Conservation (phyloP, 2,797 vertebrate species). For the Chaetophractus vellerosus region DNA sequence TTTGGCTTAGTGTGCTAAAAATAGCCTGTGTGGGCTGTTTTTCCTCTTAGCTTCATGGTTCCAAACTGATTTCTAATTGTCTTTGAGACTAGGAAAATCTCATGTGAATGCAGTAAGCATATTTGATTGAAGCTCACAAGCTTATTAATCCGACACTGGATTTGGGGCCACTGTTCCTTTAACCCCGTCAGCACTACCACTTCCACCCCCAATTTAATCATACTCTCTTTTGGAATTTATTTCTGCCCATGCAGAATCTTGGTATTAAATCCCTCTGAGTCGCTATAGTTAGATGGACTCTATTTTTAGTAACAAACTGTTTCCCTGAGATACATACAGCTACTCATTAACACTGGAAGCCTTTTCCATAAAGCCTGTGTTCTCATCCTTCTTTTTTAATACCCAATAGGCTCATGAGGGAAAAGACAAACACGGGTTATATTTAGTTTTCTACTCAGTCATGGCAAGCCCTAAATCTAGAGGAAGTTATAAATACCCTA, state of each 20-base stretch:
- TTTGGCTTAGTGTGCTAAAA: constrained; percentile 86
- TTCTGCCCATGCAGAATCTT: constrained; percentile 84
- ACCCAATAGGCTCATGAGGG: constrained; percentile 83
- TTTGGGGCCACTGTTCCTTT: constrained; percentile 33
- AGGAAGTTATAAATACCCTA: constrained; percentile 77
- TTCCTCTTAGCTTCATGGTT: constrained; percentile 84
- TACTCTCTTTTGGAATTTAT: constrained; percentile 76
- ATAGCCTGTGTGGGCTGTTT: constrained; percentile 80
- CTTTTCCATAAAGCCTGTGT: constrained; percentile 83
- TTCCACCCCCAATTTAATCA: constrained; percentile 50
- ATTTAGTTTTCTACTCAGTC: constrained; percentile 79
- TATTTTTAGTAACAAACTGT: constrained; percentile 92
- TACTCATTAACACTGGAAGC: constrained; percentile 89
- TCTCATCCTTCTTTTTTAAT: constrained; percentile 83
- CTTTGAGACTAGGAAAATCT: constrained; percentile 79
- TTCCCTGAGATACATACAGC: constrained; percentile 87
- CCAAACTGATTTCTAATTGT: constrained; percentile 80
- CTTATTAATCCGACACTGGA: constrained; percentile 74
- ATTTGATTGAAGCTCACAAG: constrained; percentile 71
- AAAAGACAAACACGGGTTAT: constrained; percentile 85
- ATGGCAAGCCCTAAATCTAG: constrained; percentile 65
- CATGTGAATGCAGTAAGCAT: constrained; percentile 39
- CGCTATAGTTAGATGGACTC: constrained; percentile 85
- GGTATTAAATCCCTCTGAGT: constrained; percentile 71
- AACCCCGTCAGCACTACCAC: background rate